phyloP scores from a whole-genome alignment of 2,888 invertebrate genomes.

The Tachina fera region DNA sequence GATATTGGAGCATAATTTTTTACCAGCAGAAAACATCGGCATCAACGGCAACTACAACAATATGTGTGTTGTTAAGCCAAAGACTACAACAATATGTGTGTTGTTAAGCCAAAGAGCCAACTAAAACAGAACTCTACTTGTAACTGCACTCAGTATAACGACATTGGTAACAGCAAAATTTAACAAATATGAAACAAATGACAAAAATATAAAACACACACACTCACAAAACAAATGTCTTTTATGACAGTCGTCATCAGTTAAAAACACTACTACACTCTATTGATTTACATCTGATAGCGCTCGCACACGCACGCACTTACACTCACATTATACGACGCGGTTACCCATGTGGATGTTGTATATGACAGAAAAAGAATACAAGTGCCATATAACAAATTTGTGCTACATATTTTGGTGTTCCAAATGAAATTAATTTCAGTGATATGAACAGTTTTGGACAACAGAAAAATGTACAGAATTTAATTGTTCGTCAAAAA shows the following conservation, averaged over 20 bases:
- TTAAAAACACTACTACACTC: constrained; percentile 52
- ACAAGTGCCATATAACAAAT: constrained; percentile 25
- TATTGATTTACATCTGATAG: constrained; percentile 59
- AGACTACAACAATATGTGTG: constrained; percentile 21
- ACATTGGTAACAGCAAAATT: constrained; percentile 26
- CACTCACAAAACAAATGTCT: constrained; percentile 57
- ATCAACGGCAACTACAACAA: constrained; percentile 22
- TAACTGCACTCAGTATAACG: constrained; percentile 16
- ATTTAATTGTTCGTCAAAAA: too few species aligned
- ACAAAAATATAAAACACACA: constrained; percentile 19
- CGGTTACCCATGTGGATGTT: background rate
- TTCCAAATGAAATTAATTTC: constrained; percentile 30
- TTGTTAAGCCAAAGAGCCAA: constrained; percentile 46
- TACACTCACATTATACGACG: background rate
- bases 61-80: constrained; percentile 34
- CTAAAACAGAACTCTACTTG: constrained; percentile 26
- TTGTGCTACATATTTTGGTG: constrained; percentile 44
- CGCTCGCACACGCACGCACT: background rate
- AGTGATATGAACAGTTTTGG: constrained; percentile 32
- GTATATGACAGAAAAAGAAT: background rate
- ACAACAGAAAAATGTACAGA: background rate
- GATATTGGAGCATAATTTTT: constrained; percentile 68
- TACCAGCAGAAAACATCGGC: constrained; percentile 43
- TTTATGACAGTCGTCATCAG: constrained; percentile 69
- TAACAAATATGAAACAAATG: constrained; percentile 28